Base-by-base conservation (phyloP, 2,113 vertebrate species). In the Rhinolophus sinicus region DNA sequence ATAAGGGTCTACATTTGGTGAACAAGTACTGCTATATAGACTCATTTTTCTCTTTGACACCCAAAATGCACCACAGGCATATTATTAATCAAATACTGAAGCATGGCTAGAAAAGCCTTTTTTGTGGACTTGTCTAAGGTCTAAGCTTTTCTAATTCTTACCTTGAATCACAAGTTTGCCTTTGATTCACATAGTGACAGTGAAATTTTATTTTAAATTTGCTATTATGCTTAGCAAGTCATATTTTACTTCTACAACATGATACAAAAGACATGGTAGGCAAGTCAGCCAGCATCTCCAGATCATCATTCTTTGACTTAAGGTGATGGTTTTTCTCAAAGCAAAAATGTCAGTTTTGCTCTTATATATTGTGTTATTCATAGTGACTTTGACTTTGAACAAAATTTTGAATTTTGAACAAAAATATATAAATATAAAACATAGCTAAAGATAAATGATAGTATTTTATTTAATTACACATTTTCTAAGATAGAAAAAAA, bases 31-130 rank as follows among this genome's bases (percentile, higher is more conserved):
- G 8, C 30, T 82, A 6, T 88, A 81, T 33, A 58, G 40, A 85
- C 91, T 94, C 21, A 75, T 77, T 75, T 94, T 90, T 86, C n/a
- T 94, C 33, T 86, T 81, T 81, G 86, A 94, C 33, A 94, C 2
- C 15, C 54, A 88, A 69, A 90, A 54, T 24, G 16, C 13, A 81
- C 13, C 9, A 47, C 52, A 35, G 21, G 22, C 2, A 40, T 38
- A 65, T 88, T 94, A 75, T 54, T 54, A 80, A 92, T 75, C 19
- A 91, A 91, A 38, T 72, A 76, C 44, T 69, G 52, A 88, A 83
- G 11, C 8, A 69, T 67, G 16, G 16, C 0, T 52, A 15, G 13
- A 1, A 52, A 94, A 91, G 44, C 4, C 33, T 47, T 19, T 70
- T 54, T 52, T 83, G 5, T 76, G 21, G 8, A 95, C 90, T 90